Evolutionary conservation across 2,888 invertebrate genomes (phyloP).

Genomic region (Diarsia brunnea): DNA sequence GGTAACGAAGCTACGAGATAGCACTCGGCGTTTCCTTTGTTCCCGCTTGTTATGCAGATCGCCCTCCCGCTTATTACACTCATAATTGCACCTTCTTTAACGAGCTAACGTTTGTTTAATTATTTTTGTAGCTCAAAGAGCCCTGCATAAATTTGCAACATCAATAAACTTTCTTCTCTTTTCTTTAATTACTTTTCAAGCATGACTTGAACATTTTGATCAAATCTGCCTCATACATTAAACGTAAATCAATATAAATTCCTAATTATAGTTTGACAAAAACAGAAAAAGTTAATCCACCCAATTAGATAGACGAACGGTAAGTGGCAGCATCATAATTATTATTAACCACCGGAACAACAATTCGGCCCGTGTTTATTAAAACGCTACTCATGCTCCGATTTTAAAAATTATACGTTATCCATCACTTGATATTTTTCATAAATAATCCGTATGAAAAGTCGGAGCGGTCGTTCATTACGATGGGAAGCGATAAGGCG

Average conservation of each 20-base stretch:
- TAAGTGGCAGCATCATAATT: constrained; percentile 32
- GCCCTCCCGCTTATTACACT: constrained; percentile 69
- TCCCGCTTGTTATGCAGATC: constrained; percentile 76
- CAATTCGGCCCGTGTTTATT: constrained; percentile 30
- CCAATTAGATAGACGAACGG: constrained; percentile 23
- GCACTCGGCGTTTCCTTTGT: constrained; percentile 74
- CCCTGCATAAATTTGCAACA: constrained; percentile 50
- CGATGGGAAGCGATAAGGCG: constrained; percentile 80
- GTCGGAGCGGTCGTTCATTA: constrained; percentile 74
- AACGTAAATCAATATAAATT: background rate
- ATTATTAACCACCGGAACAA: constrained; percentile 41
- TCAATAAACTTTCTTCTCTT: constrained; percentile 46
- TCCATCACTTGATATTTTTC: constrained; percentile 65
- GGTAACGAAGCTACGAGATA: constrained; percentile 73
- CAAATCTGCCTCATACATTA: background rate
- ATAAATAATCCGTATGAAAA: constrained; percentile 74
- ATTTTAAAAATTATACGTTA: constrained; percentile 66
- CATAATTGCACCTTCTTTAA: constrained; percentile 71
- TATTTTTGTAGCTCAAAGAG: constrained; percentile 52
- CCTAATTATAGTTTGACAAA: background rate
- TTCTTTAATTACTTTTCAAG: constrained; percentile 14
- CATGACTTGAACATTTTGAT: background rate
- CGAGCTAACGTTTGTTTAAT: constrained; percentile 69
- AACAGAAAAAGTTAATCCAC: background rate
- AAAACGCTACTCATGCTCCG: constrained; percentile 43